Evolutionary conservation across 2,797 vertebrate genomes (phyloP), one percentile per base, ranked within the genome.

Genomic region (Salarias fasciatus): DNA sequence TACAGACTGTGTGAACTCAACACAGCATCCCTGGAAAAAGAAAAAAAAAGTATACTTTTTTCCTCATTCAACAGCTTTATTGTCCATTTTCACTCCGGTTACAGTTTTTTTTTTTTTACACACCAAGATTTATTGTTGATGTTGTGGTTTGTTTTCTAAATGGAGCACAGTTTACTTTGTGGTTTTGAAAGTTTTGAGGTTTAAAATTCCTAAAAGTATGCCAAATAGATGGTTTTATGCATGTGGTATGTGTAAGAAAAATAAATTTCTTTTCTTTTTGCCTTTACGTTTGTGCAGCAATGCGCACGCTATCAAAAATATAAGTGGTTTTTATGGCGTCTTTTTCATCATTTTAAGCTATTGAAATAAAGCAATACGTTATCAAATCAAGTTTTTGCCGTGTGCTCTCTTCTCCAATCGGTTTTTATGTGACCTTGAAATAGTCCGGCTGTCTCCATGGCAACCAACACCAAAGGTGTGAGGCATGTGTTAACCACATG

Each of bases 341-440:
- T 64, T 77, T 79, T 80, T 68, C 52, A 71, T 43, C 11, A 74
- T 69, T 62, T 53, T 37, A 47, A 62, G 60, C 14, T 28, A 11
- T 58, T 8, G 48, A 42, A 51, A 24, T 65, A 53, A 69, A 53
- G 11, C 11, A 9, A 35, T 35, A 35, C 4, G 5, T 35, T 35
- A 9, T 6, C 9, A 35, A 9, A 35, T 6, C 6, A 6, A 9
- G 6, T 35, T 35, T 9, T 2, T 35, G n/a, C 9, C 33, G 35
- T 33, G 9, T 6, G 3, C 53, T 13, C 9, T 41, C 28, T 48
- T 33, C 46, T 31, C 46, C 11, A 35, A 1, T 24, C 9, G 13
- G 6, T 18, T 6, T 44, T 64, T 29, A 37, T 30, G 33, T 54
- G 30, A 65, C 28, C 18, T 24, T 24, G 3, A 24, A 24, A 24